A percentile compares a stretch with the other conserved stretches of the same genome.
These are phyloP conservation scores for Neoaliturus tenellus DNA, from an alignment of 2,888 invertebrate species.

Conservation along the genomic window DNA sequence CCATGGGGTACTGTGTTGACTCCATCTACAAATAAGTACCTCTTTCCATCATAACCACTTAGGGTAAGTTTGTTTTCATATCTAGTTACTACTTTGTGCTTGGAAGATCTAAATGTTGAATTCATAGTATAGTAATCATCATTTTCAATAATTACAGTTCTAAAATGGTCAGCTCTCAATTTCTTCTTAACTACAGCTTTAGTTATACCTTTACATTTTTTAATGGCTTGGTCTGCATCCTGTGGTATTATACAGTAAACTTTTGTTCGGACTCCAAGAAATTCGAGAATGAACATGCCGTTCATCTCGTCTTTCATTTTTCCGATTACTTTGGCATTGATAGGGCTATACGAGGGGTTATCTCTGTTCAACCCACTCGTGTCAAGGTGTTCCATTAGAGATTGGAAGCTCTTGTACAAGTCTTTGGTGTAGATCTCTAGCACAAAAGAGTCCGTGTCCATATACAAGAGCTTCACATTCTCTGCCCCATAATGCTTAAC, in stretches of 20 bases:
- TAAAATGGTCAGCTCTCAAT: too few relatives aligned
- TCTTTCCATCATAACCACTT: too few relatives aligned
- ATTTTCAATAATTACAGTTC: too few relatives aligned
- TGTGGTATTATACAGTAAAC: background rate
- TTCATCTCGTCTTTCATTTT: slow-evolving; percentile 69
- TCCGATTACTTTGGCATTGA: slow-evolving; percentile 67
- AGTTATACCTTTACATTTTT: slow-evolving; percentile 52
- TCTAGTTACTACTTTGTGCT: too few relatives aligned
- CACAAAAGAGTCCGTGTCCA: slow-evolving; percentile 52
- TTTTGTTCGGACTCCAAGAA: slow-evolving; percentile 63
- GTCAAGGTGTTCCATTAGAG: slow-evolving; percentile 62
- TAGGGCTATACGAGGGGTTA: slow-evolving; percentile 26
- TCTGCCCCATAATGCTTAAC: slow-evolving; percentile 54
- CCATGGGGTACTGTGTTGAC: too few relatives aligned
- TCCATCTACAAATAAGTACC: too few relatives aligned
- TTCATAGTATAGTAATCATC: too few relatives aligned
- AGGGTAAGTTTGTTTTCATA: too few relatives aligned
- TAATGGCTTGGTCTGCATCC: background rate
- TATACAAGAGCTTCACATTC: slow-evolving; percentile 66
- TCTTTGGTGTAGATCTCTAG: slow-evolving; percentile 69
- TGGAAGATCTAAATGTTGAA: too few relatives aligned
- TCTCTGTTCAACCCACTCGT: slow-evolving; percentile 30
- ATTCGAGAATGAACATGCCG: slow-evolving; percentile 66
- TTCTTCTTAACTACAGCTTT: background rate
- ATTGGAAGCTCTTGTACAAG: slow-evolving; percentile 69